Conservation (phyloP, 1,140 invertebrate genomes). For the Lordiphosa collinella region DNA sequence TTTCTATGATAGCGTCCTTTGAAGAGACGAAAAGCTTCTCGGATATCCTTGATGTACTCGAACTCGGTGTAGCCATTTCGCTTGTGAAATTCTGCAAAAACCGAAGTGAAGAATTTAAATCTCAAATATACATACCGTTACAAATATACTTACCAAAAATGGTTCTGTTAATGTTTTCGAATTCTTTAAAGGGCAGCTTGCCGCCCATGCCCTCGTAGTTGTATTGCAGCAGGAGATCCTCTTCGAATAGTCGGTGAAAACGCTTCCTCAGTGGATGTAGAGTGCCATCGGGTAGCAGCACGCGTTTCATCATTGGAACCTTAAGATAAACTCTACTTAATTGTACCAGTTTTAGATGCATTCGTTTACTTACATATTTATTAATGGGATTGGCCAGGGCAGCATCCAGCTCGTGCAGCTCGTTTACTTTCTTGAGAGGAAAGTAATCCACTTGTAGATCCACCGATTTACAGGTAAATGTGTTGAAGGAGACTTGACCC, state of each 20-base stretch:
- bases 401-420: slow-evolving; percentile 14
- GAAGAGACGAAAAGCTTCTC: slow-evolving; percentile 9
- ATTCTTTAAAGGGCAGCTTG: slow-evolving; percentile 26
- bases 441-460: slow-evolving; percentile 5
- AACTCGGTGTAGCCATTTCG: slow-evolving; percentile 12
- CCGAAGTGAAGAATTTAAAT: background rate
- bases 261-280: slow-evolving; percentile 17
- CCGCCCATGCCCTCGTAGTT: slow-evolving; percentile 20
- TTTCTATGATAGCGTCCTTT: slow-evolving; percentile 19
- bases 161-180: slow-evolving; percentile 27
- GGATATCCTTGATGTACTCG: slow-evolving; percentile 23
- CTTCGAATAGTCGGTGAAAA: slow-evolving; percentile 12
- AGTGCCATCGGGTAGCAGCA: slow-evolving; percentile 15
- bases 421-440: slow-evolving; percentile 15
- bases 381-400: slow-evolving; percentile 15
- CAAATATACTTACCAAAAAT: slow-evolving; percentile 16
- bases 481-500: background rate
- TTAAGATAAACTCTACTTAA: background rate
- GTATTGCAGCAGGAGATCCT: slow-evolving; percentile 8
- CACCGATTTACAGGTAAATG: background rate
- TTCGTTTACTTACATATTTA: slow-evolving; percentile 13
- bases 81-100: slow-evolving; percentile 16
- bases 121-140: background rate
- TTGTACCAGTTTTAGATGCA: background rate
- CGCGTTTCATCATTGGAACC: slow-evolving; percentile 3